phyloP scores from a whole-genome alignment of 2,888 invertebrate genomes.

The Cerastoderma edule region DNA sequence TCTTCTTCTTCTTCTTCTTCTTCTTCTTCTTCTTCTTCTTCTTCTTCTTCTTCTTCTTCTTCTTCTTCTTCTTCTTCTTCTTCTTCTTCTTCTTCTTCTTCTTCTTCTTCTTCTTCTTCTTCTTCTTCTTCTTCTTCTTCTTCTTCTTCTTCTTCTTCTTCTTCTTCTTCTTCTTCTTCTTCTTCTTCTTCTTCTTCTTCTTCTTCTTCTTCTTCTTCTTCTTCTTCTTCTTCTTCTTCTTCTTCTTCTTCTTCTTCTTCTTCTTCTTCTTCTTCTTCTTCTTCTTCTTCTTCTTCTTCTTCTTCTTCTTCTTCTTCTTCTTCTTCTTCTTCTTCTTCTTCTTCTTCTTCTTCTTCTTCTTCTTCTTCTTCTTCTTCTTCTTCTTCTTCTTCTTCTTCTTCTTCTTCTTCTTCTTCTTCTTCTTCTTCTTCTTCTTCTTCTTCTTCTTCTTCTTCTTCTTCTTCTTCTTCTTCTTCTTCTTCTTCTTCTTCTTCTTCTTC shows the following conservation, averaged over 20 bases:
- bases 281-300: slow-evolving; percentile 1
- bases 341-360: not conserved
- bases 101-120: not conserved
- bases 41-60: not conserved
- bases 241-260: slow-evolving; percentile 1
- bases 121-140: not conserved
- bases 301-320: slow-evolving; percentile 1
- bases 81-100: not conserved
- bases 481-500: slow-evolving; percentile 1
- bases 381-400: not conserved
- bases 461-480: slow-evolving; percentile 1
- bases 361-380: not conserved
- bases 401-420: slow-evolving; percentile 1
- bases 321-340: not conserved
- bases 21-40: not conserved
- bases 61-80: not conserved
- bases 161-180: not conserved
- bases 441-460: slow-evolving; percentile 1
- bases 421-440: slow-evolving; percentile 1
- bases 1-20: slow-evolving; percentile 3
- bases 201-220: slow-evolving; percentile 2
- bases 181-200: slow-evolving; percentile 6
- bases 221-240: slow-evolving; percentile 1
- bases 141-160: not conserved
- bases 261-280: slow-evolving; percentile 1